Percentiles rank a stretch among this genome's conserved stretches.
These are phyloP conservation scores for Pempheris klunzingeri DNA, from an alignment of 2,797 vertebrate genomes.

Conservation along the genomic window DNA sequence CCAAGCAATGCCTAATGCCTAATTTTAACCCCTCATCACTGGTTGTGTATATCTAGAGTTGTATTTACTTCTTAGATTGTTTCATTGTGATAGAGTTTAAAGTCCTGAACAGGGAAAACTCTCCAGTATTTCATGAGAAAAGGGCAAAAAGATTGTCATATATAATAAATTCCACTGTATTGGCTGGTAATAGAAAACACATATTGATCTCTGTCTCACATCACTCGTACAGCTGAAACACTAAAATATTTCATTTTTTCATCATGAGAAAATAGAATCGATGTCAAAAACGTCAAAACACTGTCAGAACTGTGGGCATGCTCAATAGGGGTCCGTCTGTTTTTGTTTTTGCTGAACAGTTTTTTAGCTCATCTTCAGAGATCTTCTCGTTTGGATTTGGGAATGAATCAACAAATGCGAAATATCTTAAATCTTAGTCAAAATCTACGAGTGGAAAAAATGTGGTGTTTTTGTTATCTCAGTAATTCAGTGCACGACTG, in stretches of 20 bases:
- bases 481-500: slow-evolving; percentile 39
- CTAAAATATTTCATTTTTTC: background rate
- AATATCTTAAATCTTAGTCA: slow-evolving; percentile 19
- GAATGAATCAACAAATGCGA: slow-evolving; percentile 12
- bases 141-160: too few species aligned
- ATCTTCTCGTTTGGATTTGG: slow-evolving; percentile 12
- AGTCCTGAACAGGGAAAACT: background rate
- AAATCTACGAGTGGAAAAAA: slow-evolving; percentile 37
- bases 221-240: background rate
- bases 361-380: slow-evolving; percentile 9
- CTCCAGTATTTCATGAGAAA: background rate
- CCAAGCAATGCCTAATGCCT: background rate
- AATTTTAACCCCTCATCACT: background rate
- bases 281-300: slow-evolving; percentile 3
- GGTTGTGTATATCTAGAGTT: background rate
- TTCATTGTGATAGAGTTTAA: background rate
- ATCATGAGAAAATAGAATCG: background rate
- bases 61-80: background rate
- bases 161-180: too few species aligned
- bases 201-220: background rate
- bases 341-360: slow-evolving; percentile 26
- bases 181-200: background rate
- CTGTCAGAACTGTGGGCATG: background rate
- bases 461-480: slow-evolving; percentile 29
- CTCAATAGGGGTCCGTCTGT: background rate